Evolutionary conservation across 1,140 invertebrate genomes (phyloP).

Genomic region (Thalassaphorura encarpata): DNA sequence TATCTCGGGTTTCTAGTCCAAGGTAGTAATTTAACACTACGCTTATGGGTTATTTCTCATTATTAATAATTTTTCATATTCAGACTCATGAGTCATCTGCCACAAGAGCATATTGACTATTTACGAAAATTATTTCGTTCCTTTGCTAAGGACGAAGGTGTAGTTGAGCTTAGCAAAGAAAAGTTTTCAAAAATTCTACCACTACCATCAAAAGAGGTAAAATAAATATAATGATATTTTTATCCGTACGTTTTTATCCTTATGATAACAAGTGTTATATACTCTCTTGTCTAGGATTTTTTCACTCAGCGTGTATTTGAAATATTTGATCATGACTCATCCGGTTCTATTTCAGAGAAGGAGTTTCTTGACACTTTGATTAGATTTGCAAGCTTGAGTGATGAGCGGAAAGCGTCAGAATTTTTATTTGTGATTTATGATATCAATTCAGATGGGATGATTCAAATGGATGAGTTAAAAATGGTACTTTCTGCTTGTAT

Average conservation of each 20-base stretch:
- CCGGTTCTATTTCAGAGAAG: slow-evolving; percentile 75
- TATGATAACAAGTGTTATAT: background rate
- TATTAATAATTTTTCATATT: background rate
- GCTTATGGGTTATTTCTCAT: background rate
- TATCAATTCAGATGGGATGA: slow-evolving; percentile 79
- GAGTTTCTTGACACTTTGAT: slow-evolving; percentile 86
- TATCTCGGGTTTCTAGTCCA: slow-evolving; percentile 57
- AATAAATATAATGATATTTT: background rate
- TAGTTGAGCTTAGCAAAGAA: slow-evolving; percentile 70
- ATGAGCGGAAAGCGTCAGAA: slow-evolving; percentile 80
- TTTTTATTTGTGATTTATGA: slow-evolving; percentile 92
- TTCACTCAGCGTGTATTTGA: slow-evolving; percentile 88
- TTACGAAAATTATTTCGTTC: slow-evolving; percentile 76
- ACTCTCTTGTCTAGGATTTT: slow-evolving; percentile 56
- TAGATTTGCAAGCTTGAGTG: slow-evolving; percentile 71
- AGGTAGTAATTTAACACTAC: slow-evolving; percentile 52
- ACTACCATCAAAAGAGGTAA: background rate
- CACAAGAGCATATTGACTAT: slow-evolving; percentile 63
- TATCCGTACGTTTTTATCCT: background rate
- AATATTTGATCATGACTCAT: slow-evolving; percentile 86
- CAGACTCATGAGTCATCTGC: slow-evolving; percentile 63
- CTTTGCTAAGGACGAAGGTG: slow-evolving; percentile 68
- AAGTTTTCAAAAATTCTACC: slow-evolving; percentile 72
- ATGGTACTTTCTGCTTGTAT: slow-evolving; percentile 86
- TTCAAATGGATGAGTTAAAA: slow-evolving; percentile 75